Base-by-base conservation (phyloP, 1,140 invertebrate genomes). In the Penaeus indicus region DNA sequence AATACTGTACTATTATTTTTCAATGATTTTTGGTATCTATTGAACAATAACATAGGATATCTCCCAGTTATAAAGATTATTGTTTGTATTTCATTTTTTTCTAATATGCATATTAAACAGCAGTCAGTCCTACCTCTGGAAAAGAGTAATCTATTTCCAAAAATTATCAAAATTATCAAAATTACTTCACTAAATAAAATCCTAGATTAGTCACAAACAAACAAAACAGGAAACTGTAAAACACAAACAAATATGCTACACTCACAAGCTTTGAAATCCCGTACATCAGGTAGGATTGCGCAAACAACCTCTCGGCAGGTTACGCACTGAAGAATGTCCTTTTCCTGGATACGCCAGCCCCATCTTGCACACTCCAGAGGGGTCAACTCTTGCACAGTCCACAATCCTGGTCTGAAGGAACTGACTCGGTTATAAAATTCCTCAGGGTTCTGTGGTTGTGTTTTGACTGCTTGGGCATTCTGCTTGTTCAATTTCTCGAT, bases 301-400 rank as follows among this genome's bases (percentile, higher is more conserved):
- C 87, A 84, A 7, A 88, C 69, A 18, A 88, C 87, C 42, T 88
- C 67, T 21, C 21, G 72, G 69, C 87, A 88, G 7, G 87, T 84
- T 8, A 84, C 81, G 79, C 87, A 88, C 87, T 88, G 81, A 2
- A 88, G n/a, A 21, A 88, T 38, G 27, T 88, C 87, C 27, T 75
- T 61, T 32, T 88, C 81, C n/a, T 78, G 13, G 13, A 88, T 10
- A 3, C 78, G 69, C 87, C 87, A 88, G 16, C 87, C 87, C 72
- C 82, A 88, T 13, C 81, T 60, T 18, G 87, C 81, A 88, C 81
- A 88, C 22, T 88, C 81, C 32, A 88, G 27, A 13, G 87, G 87
- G n/a, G 63, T 88, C 22, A 88, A 25, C n/a, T 78, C 69, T 16
- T 22, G 22, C 32, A 63, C 81, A 67, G 47, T 42, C 87, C 87